A percentile compares a stretch with the other conserved stretches of the same genome.
Evolutionary conservation across 2,888 invertebrate genomes (phyloP).

Genomic region (Mythimna loreyi): DNA sequence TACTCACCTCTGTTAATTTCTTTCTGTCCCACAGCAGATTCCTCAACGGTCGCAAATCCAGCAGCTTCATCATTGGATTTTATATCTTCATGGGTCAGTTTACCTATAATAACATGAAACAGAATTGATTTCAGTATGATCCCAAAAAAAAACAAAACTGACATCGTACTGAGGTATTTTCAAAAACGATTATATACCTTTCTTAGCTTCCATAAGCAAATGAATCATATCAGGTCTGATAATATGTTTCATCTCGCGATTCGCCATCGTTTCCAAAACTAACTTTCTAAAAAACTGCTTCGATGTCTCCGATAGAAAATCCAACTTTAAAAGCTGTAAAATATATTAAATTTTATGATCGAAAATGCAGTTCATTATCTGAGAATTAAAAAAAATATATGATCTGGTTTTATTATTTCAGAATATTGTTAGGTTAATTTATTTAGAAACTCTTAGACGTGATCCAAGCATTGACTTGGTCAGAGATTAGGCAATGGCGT

Average conservation of each 20-base stretch:
- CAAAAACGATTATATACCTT: constrained; percentile 69
- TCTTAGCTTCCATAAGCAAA: constrained; percentile 89
- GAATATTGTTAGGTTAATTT: no score
- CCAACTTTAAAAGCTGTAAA: constrained; percentile 64
- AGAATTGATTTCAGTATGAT: no score
- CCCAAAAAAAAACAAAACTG: no score
- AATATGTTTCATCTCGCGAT: constrained; percentile 78
- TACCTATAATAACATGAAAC: neutral
- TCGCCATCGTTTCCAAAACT: constrained; percentile 79
- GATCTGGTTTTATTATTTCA: no score
- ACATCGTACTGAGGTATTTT: no score
- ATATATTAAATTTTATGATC: neutral
- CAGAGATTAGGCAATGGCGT: no score
- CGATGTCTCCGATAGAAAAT: constrained; percentile 63
- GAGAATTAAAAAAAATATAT: no score
- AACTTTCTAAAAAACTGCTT: constrained; percentile 76
- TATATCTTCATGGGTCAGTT: constrained; percentile 4
- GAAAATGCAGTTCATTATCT: no score
- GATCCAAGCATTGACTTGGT: no score
- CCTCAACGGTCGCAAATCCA: constrained; percentile 85
- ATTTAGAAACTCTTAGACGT: no score
- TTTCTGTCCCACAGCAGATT: constrained; percentile 76
- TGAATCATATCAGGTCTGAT: constrained; percentile 90
- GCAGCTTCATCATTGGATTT: constrained; percentile 23
- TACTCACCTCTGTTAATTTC: neutral